Percentiles rank a stretch among this genome's conserved stretches.
Evolutionary conservation across 2,888 invertebrate genomes (phyloP).

Genomic region (Polydesmus complanatus): DNA sequence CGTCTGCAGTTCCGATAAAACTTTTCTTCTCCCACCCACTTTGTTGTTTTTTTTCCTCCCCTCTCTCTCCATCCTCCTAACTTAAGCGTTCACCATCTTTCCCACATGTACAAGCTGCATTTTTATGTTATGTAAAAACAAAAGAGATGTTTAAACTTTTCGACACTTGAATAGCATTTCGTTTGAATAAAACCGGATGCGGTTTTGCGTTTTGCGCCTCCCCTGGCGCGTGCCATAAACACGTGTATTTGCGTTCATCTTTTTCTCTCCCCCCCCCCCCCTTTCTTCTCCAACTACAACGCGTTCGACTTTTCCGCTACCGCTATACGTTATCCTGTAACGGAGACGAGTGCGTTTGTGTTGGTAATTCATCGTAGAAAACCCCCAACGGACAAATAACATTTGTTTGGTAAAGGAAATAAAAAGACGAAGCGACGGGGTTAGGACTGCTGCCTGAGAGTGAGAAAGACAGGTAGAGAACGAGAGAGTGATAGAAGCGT

Average conservation of each 20-base stretch:
- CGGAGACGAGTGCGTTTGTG: not conserved
- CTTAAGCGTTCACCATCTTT: too few species aligned
- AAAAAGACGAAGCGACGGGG: not conserved
- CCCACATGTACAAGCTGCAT: too few species aligned
- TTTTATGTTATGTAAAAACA: too few species aligned
- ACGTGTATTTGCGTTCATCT: not conserved
- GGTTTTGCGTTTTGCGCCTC: too few species aligned
- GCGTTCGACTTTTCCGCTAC: not conserved
- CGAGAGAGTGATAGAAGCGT: too few species aligned
- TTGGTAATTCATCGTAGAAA: not conserved
- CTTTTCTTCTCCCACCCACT: too few species aligned
- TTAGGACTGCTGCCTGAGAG: not conserved
- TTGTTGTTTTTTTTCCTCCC: too few species aligned
- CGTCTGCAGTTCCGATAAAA: too few species aligned
- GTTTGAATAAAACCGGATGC: too few species aligned
- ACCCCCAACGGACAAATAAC: not conserved
- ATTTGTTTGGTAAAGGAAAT: not conserved
- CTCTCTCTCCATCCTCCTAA: too few species aligned
- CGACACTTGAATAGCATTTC: too few species aligned
- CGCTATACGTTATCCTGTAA: not conserved
- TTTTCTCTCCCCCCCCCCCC: not conserved
- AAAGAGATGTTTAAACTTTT: too few species aligned
- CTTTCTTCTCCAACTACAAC: not conserved
- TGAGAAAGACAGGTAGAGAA: not conserved
- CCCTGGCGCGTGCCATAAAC: not conserved